Conservation (phyloP, 1,140 invertebrate species). For the Rhizoglyphus robini region DNA sequence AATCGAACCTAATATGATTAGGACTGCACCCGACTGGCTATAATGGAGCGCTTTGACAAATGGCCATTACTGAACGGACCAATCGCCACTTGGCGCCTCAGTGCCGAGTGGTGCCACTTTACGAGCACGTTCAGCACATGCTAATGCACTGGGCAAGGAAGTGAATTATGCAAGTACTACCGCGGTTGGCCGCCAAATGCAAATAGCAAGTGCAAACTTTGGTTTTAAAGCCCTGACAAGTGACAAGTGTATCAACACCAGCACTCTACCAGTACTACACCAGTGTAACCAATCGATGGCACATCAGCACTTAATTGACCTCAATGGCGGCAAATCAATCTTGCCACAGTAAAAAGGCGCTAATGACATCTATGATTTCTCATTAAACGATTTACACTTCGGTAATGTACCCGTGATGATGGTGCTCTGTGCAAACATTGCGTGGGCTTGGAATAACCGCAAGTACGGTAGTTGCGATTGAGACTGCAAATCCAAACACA, state of each 20-base stretch:
- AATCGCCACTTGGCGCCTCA: neutral
- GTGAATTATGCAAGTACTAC: neutral
- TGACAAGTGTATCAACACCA: neutral
- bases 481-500: neutral
- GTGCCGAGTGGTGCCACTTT: neutral
- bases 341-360: neutral
- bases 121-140: neutral
- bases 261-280: neutral
- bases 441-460: too few species aligned
- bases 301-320: neutral
- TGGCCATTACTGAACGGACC: neutral
- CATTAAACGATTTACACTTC: neutral
- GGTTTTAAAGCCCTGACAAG: neutral
- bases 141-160: neutral
- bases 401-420: neutral
- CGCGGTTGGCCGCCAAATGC: neutral
- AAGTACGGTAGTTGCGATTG: too few species aligned
- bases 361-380: neutral
- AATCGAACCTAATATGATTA: neutral
- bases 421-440: neutral
- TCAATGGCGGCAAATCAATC: neutral
- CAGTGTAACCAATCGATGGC: neutral
- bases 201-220: conserved; percentile 14
- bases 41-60: neutral
- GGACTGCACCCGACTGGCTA: neutral